A percentile compares a stretch with the other conserved stretches of the same genome.
phyloP scores from a whole-genome alignment of 2,113 vertebrate species.

The Procapra przewalskii region DNA sequence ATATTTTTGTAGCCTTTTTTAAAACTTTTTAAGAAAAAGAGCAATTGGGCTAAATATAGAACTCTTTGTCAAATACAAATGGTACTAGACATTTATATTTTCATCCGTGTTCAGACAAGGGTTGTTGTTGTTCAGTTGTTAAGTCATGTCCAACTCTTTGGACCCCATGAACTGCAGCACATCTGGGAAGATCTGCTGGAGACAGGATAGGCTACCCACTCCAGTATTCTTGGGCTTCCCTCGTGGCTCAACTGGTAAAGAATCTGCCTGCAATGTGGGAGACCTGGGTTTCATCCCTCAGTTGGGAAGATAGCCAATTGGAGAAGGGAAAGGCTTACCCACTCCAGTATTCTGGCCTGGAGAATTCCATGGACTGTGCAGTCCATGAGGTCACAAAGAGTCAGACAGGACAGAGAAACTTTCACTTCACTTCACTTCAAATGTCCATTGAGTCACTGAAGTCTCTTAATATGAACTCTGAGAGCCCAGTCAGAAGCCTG shows the following conservation, averaged over 20 bases:
- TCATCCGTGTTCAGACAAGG: not conserved
- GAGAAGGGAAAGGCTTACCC: not conserved
- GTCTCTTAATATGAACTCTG: not conserved
- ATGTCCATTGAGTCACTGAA: not conserved
- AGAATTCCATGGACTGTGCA: not conserved
- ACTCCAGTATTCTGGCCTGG: rapidly evolving
- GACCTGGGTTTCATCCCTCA: not conserved
- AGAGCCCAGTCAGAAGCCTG: not conserved
- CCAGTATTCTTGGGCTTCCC: not conserved
- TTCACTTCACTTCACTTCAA: not conserved
- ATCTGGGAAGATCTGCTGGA: not conserved
- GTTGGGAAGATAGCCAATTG: not conserved
- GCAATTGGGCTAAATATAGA: not conserved
- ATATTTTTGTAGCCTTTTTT: not conserved
- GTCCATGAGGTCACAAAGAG: not conserved
- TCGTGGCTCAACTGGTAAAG: not conserved
- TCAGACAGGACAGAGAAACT: not conserved
- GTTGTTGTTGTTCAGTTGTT: not conserved
- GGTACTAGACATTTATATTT: not conserved
- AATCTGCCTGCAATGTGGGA: rapidly evolving
- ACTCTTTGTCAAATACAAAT: not conserved
- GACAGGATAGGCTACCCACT: not conserved
- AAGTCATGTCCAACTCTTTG: not conserved
- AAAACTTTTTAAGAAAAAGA: not conserved
- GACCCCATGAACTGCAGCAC: not conserved